Conservation (phyloP, 2,888 invertebrate species). For the Epicampocera succincta region DNA sequence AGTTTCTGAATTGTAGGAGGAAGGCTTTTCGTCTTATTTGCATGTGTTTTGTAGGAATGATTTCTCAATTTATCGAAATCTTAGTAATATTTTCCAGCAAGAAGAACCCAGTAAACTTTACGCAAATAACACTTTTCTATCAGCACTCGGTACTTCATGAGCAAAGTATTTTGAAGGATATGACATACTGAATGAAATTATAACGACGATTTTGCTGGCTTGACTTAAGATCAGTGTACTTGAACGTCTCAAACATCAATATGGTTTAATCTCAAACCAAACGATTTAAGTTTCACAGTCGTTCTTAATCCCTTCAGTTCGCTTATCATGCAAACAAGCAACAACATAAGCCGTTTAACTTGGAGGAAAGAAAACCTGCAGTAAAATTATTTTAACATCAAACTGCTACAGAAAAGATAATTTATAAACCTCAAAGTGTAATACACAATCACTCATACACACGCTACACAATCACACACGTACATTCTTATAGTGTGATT, state of each 20-base stretch:
- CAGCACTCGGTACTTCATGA: too few relatives aligned
- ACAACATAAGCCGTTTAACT: neutral
- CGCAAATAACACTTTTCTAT: too few relatives aligned
- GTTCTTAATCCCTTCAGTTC: neutral
- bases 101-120: too few relatives aligned
- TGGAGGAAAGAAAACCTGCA: neutral
- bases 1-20: too few relatives aligned
- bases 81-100: too few relatives aligned
- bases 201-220: slow-evolving; percentile 34
- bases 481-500: too few relatives aligned
- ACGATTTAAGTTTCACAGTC: slow-evolving; percentile 2
- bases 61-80: too few relatives aligned
- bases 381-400: slow-evolving; percentile 21
- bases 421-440: neutral
- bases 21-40: too few relatives aligned
- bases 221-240: slow-evolving; percentile 1
- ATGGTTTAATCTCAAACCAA: slow-evolving; percentile 36
- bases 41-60: too few relatives aligned
- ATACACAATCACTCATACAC: neutral
- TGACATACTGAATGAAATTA: slow-evolving; percentile 41
- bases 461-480: too few relatives aligned
- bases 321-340: too few relatives aligned
- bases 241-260: slow-evolving; percentile 33
- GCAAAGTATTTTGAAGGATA: too few relatives aligned
- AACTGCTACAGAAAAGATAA: slow-evolving; percentile 7